Evolutionary conservation across 1,140 invertebrate species (phyloP).

Genomic region (Drosophila malerkotliana): DNA sequence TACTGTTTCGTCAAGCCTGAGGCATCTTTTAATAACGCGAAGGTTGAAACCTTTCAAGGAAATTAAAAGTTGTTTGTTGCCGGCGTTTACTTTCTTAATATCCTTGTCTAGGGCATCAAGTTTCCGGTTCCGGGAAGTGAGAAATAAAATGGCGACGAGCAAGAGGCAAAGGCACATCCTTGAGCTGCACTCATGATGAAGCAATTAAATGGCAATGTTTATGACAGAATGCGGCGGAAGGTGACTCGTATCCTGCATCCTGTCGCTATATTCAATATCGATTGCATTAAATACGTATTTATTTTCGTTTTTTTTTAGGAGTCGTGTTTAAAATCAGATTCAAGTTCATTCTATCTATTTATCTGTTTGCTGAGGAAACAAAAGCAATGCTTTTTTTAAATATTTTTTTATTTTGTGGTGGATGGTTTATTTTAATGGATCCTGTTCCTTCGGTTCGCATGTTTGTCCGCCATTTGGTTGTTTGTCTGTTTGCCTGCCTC

Average conservation of each 20-base stretch:
- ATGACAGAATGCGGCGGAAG: slow-evolving; percentile 6
- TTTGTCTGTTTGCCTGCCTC: slow-evolving; percentile 49
- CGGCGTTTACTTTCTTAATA: slow-evolving; percentile 10
- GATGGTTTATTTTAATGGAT: slow-evolving; percentile 5
- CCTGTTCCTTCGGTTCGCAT: slow-evolving; percentile 4
- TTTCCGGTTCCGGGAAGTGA: slow-evolving; percentile 4
- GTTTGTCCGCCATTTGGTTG: slow-evolving; percentile 31
- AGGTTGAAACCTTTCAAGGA: neutral
- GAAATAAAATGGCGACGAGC: slow-evolving; percentile 29
- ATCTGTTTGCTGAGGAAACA: no score
- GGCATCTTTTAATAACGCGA: neutral
- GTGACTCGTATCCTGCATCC: slow-evolving; percentile 18
- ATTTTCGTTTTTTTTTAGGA: neutral
- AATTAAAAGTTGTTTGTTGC: neutral
- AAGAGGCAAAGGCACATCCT: slow-evolving; percentile 32
- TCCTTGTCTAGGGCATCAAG: neutral
- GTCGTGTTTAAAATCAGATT: neutral
- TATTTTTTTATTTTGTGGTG: neutral
- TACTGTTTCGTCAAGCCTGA: neutral
- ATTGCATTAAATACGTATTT: neutral
- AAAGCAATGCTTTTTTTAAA: no score
- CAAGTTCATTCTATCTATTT: neutral
- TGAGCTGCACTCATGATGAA: slow-evolving; percentile 35
- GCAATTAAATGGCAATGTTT: slow-evolving; percentile 51
- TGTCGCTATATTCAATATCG: slow-evolving; percentile 5